Conservation (phyloP, 2,797 vertebrate genomes). For the Falco naumanni region DNA sequence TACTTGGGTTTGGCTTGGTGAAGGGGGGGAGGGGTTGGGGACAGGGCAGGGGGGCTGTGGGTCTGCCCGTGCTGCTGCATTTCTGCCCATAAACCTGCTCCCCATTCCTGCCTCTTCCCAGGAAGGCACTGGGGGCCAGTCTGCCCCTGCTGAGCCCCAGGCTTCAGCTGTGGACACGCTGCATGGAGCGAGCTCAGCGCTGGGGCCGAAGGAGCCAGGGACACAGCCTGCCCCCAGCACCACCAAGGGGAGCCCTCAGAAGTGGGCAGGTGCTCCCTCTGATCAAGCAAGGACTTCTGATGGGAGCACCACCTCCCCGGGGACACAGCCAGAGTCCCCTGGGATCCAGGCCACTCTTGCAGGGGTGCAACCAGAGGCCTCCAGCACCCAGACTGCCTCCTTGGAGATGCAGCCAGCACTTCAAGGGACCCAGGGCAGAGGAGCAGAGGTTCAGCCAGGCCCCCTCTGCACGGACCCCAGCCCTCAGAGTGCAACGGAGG, state of each 20-base stretch:
- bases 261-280: neutral
- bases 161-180: neutral
- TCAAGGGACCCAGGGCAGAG: too few species aligned
- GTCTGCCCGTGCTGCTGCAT: neutral
- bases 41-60: neutral
- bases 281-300: neutral
- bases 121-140: neutral
- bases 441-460: neutral
- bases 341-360: too few species aligned
- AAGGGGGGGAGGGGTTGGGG: neutral
- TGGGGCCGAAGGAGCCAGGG: neutral
- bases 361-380: fast-evolving
- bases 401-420: neutral
- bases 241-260: neutral
- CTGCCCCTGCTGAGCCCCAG: neutral
- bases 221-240: too few species aligned
- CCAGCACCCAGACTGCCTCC: fast-evolving
- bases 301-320: too few species aligned
- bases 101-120: too few species aligned
- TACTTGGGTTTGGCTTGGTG: neutral
- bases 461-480: too few species aligned
- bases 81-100: too few species aligned
- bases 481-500: neutral
- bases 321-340: too few species aligned
- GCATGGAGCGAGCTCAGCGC: neutral